These are phyloP conservation scores for Nephila pilipes DNA, from an alignment of 1,140 invertebrate genomes.

Conservation along the genomic window DNA sequence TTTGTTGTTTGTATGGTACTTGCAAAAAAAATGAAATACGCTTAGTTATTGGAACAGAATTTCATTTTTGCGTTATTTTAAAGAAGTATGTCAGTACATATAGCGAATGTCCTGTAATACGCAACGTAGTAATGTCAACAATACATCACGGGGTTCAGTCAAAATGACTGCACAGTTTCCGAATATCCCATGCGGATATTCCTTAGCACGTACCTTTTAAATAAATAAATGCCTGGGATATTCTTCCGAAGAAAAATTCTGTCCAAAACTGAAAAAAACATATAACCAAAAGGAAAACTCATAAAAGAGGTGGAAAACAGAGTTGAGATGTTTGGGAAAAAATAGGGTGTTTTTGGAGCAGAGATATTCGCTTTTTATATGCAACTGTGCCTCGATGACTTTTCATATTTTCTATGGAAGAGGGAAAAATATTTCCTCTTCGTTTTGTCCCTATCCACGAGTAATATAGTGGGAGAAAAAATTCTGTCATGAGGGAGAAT, in stretches of 20 bases:
- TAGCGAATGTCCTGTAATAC: too few species aligned
- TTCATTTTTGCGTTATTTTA: too few species aligned
- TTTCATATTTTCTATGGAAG: neutral
- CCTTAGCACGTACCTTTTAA: neutral
- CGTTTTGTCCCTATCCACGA: too few species aligned
- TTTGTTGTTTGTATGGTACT: too few species aligned
- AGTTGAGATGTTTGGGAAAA: neutral
- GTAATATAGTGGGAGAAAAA: too few species aligned
- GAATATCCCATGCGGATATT: neutral
- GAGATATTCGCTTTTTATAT: neutral
- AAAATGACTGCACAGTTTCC: neutral
- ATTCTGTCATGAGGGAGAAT: too few species aligned
- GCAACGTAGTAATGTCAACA: neutral
- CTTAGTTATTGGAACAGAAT: too few species aligned
- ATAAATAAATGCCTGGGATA: neutral
- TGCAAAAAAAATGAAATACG: too few species aligned
- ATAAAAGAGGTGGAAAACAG: neutral
- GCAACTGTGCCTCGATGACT: neutral
- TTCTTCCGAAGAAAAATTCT: neutral
- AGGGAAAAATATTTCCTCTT: too few species aligned
- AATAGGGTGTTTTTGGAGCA: neutral
- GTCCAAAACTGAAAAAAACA: neutral
- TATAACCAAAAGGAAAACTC: neutral
- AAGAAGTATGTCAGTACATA: too few species aligned
- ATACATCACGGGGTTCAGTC: neutral